Evolutionary conservation across 1,140 invertebrate species (phyloP).

Genomic region (Zaprionus ornatus): DNA sequence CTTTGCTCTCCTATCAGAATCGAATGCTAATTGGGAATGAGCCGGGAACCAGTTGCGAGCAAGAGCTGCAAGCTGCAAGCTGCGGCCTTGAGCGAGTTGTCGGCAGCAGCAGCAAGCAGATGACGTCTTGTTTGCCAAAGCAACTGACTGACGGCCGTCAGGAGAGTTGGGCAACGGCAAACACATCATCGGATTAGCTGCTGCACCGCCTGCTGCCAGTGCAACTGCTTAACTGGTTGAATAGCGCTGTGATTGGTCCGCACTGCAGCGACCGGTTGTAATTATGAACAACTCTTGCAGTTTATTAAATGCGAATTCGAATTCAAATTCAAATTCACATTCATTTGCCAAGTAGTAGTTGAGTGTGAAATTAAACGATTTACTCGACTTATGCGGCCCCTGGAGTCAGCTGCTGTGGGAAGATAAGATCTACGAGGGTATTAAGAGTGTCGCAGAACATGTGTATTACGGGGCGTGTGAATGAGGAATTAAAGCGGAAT

Average conservation of each 20-base stretch:
- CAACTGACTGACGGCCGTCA: slow-evolving; percentile 30
- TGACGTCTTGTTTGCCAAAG: slow-evolving; percentile 45
- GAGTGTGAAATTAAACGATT: slow-evolving; percentile 51
- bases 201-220: not conserved
- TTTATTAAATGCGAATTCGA: slow-evolving; percentile 61
- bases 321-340: slow-evolving; percentile 65
- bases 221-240: slow-evolving; percentile 18
- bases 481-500: not conserved
- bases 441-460: slow-evolving; percentile 5
- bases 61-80: not conserved
- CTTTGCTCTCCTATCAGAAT: slow-evolving; percentile 51
- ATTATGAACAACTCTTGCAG: slow-evolving; percentile 59
- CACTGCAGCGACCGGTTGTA: slow-evolving; percentile 21
- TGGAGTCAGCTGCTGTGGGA: not conserved
- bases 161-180: slow-evolving; percentile 46
- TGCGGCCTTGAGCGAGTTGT: slow-evolving; percentile 61
- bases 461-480: slow-evolving; percentile 3
- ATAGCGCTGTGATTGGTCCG: not conserved
- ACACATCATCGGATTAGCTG: slow-evolving; percentile 27
- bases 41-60: slow-evolving; percentile 56
- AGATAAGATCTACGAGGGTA: slow-evolving; percentile 7
- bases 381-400: slow-evolving; percentile 35
- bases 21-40: slow-evolving; percentile 32
- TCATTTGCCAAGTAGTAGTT: slow-evolving; percentile 48
- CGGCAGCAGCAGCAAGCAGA: slow-evolving; percentile 33